Base-by-base conservation (phyloP, 2,113 vertebrate genomes). In the Pipa parva region DNA sequence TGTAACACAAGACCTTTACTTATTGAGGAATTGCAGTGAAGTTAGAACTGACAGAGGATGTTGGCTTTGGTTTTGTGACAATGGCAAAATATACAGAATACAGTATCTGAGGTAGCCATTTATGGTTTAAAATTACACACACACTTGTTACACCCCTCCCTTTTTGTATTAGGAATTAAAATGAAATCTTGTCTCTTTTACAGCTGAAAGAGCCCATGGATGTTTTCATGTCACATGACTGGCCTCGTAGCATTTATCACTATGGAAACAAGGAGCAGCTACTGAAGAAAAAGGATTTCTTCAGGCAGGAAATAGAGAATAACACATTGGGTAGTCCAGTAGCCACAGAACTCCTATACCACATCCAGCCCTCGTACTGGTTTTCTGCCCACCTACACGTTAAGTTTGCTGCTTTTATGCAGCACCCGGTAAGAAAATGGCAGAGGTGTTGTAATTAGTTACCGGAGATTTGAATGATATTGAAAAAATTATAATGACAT, bases 371-470 rank as follows among this genome's bases (percentile, higher is more conserved):
- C 7, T 79, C 77, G 10, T 99, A 95, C 74, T 99, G 97, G 96
- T 99, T 99, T 81, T 94, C 97, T 1, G 97, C 97, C 2, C 97
- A 99, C 49, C 90, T 99, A 10, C 97, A 99, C 0, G 97, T 99
- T 54, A 99, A 99, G 69, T 99, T 97, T 78, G 95, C 96, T 61
- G 96, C 97, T 27, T 74, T 96, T 10, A 92, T 95, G 92, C 87
- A 96, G 67, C 97, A 99, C 54, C 78, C 85, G 88, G 95, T 99
- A 83, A 84, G 22, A 33, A 37, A 37, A 37, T 37, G 8, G 33
- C 8, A 37, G 33, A 7, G 9, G 33, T 37, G 8, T 37, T 37
- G 8, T 37, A 37, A 37, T 13, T 37, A 13, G n/a, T n/a, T n/a
- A n/a, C n/a, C n/a, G n/a, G n/a, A n/a, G n/a, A n/a, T n/a, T n/a